These are phyloP conservation scores for Drosophila meridiana DNA, from an alignment of 2,888 invertebrate genomes.

Conservation along the genomic window DNA sequence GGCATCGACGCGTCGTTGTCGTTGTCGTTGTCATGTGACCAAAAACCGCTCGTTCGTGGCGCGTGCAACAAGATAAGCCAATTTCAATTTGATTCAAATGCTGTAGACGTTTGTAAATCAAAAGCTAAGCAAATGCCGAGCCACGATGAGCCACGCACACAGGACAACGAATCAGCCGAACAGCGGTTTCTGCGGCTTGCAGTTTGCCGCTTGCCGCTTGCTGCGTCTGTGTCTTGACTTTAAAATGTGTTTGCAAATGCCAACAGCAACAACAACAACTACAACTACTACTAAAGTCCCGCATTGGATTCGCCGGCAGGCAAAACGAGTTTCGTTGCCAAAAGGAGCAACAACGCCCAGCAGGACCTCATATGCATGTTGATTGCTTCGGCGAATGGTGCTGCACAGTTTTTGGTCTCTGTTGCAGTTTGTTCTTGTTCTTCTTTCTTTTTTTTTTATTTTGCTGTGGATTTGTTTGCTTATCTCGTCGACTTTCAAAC, in stretches of 20 bases:
- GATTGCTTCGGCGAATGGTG: constrained; percentile 52
- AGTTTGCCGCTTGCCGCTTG: constrained; percentile 19
- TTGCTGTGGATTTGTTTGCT: constrained; percentile 30
- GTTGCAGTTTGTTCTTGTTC: constrained; percentile 1
- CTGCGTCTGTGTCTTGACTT: constrained; percentile 55
- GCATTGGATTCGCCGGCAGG: constrained; percentile 8
- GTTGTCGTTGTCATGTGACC: constrained; percentile 17
- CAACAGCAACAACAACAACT: constrained; percentile 30
- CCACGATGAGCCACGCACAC: constrained; percentile 2
- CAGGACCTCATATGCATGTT: constrained; percentile 66
- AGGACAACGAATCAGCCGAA: constrained; percentile 2
- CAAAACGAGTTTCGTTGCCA: constrained; percentile 3
- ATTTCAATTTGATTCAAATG: constrained; percentile 78
- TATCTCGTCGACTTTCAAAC: constrained; percentile 30
- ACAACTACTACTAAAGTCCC: constrained; percentile 1
- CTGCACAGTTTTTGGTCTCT: constrained; percentile 30
- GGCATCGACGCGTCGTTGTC: background rate
- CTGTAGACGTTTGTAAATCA: constrained; percentile 67
- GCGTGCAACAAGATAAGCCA: constrained; percentile 77
- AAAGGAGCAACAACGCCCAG: constrained; percentile 27
- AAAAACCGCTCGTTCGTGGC: constrained; percentile 67
- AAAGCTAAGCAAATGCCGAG: constrained; percentile 55
- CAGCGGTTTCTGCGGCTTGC: constrained; percentile 37
- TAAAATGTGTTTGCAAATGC: constrained; percentile 66
- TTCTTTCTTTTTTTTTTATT: background rate